These are phyloP conservation scores for Plagodis pulveraria DNA, from an alignment of 2,888 invertebrate species.

Conservation along the genomic window DNA sequence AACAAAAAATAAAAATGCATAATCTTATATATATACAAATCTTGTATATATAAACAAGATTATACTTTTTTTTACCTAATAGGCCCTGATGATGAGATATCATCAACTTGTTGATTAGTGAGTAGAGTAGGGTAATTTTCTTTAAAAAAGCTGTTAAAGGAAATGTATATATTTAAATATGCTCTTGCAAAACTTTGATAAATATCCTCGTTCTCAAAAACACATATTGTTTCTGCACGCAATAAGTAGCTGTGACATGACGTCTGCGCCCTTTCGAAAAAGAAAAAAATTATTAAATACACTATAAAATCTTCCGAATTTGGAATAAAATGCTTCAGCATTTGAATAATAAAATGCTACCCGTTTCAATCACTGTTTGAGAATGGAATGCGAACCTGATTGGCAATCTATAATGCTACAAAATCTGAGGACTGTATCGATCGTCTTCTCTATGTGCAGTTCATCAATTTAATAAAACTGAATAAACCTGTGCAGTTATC, in stretches of 20 bases:
- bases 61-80: too few relatives aligned
- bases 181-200: constrained; percentile 51
- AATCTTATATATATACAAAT: too few relatives aligned
- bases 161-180: constrained; percentile 52
- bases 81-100: too few relatives aligned
- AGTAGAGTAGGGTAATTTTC: constrained; percentile 50
- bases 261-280: constrained; percentile 44
- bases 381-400: constrained; percentile 41
- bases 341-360: constrained; percentile 54
- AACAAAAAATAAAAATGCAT: too few relatives aligned
- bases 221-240: constrained; percentile 43
- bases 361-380: constrained; percentile 45
- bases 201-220: constrained; percentile 45
- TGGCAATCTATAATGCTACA: constrained; percentile 54
- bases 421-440: constrained; percentile 42
- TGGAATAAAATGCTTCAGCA: constrained; percentile 38
- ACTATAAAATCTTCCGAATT: constrained; percentile 39
- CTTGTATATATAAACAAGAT: too few relatives aligned
- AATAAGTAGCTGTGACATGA: constrained; percentile 45
- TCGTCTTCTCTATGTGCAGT: constrained; percentile 38
- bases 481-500: constrained; percentile 35
- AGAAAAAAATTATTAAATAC: constrained; percentile 43
- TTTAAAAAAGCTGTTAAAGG: constrained; percentile 56
- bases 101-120: too few relatives aligned
- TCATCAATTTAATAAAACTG: constrained; percentile 44